Evolutionary conservation across 2,113 vertebrate genomes (phyloP).

Genomic region (Rhodinocichla rosea): DNA sequence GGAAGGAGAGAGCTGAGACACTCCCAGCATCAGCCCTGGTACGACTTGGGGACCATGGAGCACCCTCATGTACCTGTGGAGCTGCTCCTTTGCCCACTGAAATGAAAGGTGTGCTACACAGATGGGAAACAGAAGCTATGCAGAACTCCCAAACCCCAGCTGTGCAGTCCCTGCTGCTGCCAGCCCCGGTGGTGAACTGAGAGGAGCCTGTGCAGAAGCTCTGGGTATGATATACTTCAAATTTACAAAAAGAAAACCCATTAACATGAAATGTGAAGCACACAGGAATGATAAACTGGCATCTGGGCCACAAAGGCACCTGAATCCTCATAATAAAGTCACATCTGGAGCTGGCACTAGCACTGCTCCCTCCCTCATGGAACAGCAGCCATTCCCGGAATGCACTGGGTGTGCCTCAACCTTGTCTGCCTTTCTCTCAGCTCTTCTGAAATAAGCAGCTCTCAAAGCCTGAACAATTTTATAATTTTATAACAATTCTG

Average conservation of each 20-base stretch:
- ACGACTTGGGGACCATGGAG: background rate
- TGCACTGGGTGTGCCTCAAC: rapidly evolving
- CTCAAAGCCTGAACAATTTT: background rate
- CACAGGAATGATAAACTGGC: background rate
- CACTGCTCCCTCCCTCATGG: rapidly evolving
- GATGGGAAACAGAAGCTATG: background rate
- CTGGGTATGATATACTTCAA: background rate
- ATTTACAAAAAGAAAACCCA: background rate
- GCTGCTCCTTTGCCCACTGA: background rate
- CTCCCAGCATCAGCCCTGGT: background rate
- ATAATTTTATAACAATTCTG: background rate
- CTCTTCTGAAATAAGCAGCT: background rate
- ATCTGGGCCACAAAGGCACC: background rate
- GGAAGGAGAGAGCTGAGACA: background rate
- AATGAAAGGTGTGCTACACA: background rate
- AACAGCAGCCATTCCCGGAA: background rate
- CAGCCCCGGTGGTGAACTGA: background rate
- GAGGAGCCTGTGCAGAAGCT: background rate
- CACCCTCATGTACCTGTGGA: background rate
- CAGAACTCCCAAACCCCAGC: background rate
- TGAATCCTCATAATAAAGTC: background rate
- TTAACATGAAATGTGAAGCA: background rate
- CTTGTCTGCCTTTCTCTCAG: background rate
- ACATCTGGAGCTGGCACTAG: background rate
- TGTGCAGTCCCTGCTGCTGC: background rate